Conservation (phyloP, 2,888 invertebrate species). For the Luperina testacea region DNA sequence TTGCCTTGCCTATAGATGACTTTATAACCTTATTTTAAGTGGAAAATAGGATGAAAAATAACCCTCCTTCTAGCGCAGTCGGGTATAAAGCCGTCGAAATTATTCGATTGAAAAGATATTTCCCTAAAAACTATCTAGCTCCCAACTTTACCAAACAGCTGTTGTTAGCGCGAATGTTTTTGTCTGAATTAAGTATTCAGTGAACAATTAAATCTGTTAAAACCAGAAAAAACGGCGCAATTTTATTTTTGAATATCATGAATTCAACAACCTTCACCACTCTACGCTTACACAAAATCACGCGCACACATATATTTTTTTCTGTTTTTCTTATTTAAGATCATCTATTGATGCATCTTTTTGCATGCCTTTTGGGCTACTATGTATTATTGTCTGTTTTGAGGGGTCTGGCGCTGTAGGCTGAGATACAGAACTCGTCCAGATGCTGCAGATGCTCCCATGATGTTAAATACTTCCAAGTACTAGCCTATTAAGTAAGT, state of each 20-base stretch:
- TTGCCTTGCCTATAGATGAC: neutral
- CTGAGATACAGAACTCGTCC: neutral
- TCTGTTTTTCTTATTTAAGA: neutral
- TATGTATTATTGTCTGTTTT: neutral
- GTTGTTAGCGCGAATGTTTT: slow-evolving; percentile 11
- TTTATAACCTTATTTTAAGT: neutral
- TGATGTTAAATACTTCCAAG: neutral
- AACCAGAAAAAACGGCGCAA: neutral
- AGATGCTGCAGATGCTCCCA: neutral
- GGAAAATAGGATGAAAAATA: neutral
- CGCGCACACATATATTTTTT: neutral
- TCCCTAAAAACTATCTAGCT: neutral
- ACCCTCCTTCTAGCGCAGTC: too few relatives aligned
- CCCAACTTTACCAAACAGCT: slow-evolving; percentile 16
- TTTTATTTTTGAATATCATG: neutral
- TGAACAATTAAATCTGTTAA: slow-evolving; percentile 34
- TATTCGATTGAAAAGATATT: neutral
- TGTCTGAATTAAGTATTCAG: slow-evolving; percentile 29
- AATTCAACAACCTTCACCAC: neutral
- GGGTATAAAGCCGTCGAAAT: neutral
- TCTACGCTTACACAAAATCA: neutral
- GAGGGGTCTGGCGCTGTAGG: neutral
- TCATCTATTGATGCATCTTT: neutral
- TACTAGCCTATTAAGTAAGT: neutral
- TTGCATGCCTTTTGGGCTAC: neutral